Conservation (phyloP, 1,140 invertebrate species). For the Dinothrombium tinctorium region DNA sequence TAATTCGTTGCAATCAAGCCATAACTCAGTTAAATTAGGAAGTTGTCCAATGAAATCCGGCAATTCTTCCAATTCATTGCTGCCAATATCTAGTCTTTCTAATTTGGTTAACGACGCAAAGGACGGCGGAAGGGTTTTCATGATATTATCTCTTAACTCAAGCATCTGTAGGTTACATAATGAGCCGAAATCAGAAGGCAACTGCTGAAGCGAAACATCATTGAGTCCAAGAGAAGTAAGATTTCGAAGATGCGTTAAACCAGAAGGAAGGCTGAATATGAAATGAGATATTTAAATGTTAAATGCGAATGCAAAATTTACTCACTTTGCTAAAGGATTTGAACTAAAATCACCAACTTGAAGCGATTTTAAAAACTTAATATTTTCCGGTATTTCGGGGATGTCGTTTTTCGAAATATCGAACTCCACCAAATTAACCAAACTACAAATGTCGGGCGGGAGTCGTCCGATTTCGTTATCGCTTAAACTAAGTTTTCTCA, state of each 20-base stretch:
- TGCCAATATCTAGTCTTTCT: slow-evolving; percentile 82
- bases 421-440: slow-evolving; percentile 87
- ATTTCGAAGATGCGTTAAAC: slow-evolving; percentile 77
- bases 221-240: slow-evolving; percentile 83
- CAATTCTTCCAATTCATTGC: slow-evolving; percentile 94
- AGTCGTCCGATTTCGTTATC: slow-evolving; percentile 93
- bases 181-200: slow-evolving; percentile 88
- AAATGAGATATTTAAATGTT: no score
- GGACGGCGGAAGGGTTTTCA: slow-evolving; percentile 73
- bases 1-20: slow-evolving; percentile 92
- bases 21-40: slow-evolving; percentile 76
- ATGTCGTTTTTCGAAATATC: slow-evolving; percentile 98
- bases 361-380: slow-evolving; percentile 70
- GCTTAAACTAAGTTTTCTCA: slow-evolving; percentile 79
- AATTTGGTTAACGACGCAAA: slow-evolving; percentile 64
- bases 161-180: slow-evolving; percentile 66
- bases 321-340: slow-evolving; percentile 33
- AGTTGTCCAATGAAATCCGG: slow-evolving; percentile 79
- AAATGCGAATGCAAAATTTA: no score
- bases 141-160: slow-evolving; percentile 87
- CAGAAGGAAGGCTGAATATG: no score
- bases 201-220: slow-evolving; percentile 80
- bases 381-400: slow-evolving; percentile 88
- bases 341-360: slow-evolving; percentile 80
- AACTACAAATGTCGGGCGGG: slow-evolving; percentile 84